Percentiles rank a stretch among this genome's conserved stretches.
These are phyloP conservation scores for Stegodyphus mimosarum DNA, from an alignment of 1,140 invertebrate species.

Conservation along the genomic window DNA sequence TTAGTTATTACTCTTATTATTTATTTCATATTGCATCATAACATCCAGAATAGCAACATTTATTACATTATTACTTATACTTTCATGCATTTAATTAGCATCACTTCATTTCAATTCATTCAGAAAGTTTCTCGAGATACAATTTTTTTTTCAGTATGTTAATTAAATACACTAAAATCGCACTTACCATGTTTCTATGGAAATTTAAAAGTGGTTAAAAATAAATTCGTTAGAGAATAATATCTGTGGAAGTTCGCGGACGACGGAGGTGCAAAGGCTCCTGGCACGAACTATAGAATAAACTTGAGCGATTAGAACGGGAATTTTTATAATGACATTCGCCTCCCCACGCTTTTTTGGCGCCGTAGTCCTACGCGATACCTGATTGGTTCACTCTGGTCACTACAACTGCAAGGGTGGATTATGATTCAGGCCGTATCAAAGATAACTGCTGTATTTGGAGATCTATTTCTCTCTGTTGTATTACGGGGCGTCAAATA, in stretches of 20 bases:
- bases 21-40: too few species aligned
- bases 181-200: not conserved
- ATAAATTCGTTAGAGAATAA: not conserved
- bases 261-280: constrained; percentile 33
- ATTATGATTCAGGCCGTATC: too few species aligned
- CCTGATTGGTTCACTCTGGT: not conserved
- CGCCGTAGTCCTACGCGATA: constrained; percentile 4
- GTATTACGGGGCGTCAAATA: too few species aligned
- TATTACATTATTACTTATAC: not conserved
- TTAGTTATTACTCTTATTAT: too few species aligned
- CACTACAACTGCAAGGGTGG: too few species aligned
- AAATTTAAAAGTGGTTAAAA: not conserved
- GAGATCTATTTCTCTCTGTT: too few species aligned
- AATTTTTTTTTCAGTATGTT: not conserved
- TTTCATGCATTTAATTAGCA: not conserved
- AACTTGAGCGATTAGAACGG: not conserved
- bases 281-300: constrained; percentile 35
- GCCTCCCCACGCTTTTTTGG: constrained; percentile 10
- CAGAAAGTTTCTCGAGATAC: not conserved
- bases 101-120: not conserved
- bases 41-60: not conserved
- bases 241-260: constrained; percentile 12
- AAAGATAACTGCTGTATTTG: too few species aligned
- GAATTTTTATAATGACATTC: constrained; percentile 30
- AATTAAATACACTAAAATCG: not conserved